Evolutionary conservation across 2,888 invertebrate species (phyloP).

Genomic region (Tuta absoluta): DNA sequence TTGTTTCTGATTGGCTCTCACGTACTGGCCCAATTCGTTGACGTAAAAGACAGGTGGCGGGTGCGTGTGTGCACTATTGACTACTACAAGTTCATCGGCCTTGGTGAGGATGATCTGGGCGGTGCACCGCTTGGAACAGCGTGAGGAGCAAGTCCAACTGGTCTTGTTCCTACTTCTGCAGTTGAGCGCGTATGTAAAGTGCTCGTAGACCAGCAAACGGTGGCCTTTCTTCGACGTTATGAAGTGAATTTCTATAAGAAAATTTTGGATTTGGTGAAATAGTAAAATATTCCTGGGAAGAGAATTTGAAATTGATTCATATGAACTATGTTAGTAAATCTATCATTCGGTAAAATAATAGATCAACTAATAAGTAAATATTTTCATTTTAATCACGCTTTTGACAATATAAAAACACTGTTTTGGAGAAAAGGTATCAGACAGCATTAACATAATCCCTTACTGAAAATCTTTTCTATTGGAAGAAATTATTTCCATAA

Average conservation of each 20-base stretch:
- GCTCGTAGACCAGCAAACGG: conserved; percentile 58
- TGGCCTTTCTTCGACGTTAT: conserved; percentile 66
- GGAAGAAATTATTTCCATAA: no score
- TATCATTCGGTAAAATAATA: no score
- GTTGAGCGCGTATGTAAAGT: conserved; percentile 63
- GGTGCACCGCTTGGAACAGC: conserved; percentile 62
- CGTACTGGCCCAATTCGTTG: conserved; percentile 56
- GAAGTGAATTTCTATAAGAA: conserved; percentile 65
- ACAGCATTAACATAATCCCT: no score
- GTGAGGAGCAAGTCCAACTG: conserved; percentile 66
- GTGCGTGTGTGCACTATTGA: conserved; percentile 57
- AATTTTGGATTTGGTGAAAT: not conserved
- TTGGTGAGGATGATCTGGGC: conserved; percentile 58
- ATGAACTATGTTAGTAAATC: no score
- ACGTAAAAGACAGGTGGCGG: conserved; percentile 63
- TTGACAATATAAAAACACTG: no score
- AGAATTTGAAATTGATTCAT: no score
- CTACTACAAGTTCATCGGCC: conserved; percentile 49
- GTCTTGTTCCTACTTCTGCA: conserved; percentile 51
- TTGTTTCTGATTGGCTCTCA: conserved; percentile 46
- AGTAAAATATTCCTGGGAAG: no score
- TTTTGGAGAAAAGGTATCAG: no score
- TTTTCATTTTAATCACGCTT: no score
- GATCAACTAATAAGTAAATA: no score
- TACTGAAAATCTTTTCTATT: no score